These are phyloP conservation scores for Stichopus horrens DNA, from an alignment of 53 echinoderm and acorn worm genomes.

Conservation along the genomic window DNA sequence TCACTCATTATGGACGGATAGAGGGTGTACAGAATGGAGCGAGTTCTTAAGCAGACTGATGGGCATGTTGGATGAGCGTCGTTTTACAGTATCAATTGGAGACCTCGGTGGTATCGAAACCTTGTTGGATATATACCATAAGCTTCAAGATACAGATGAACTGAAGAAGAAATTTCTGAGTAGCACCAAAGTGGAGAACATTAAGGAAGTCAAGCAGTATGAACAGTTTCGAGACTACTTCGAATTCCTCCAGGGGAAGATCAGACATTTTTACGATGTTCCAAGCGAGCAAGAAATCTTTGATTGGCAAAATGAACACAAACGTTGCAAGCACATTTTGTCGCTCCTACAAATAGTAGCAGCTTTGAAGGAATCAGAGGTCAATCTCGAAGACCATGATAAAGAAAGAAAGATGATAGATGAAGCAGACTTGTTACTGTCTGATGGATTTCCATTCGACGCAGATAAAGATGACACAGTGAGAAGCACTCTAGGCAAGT, in stretches of 20 bases:
- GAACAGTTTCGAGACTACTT: neutral
- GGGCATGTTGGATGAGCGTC: neutral
- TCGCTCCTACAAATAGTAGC: neutral
- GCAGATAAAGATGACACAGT: conserved; percentile 25
- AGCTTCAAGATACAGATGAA: neutral
- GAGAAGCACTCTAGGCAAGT: neutral
- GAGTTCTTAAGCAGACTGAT: neutral
- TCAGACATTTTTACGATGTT: neutral
- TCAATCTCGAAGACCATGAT: neutral
- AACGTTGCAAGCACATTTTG: conserved; percentile 38
- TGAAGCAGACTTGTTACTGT: conserved; percentile 37
- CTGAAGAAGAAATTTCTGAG: neutral
- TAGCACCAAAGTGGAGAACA: too few relatives aligned
- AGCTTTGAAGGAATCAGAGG: neutral
- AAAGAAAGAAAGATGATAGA: neutral
- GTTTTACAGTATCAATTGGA: neutral
- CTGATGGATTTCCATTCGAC: conserved; percentile 21
- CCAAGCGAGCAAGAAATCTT: conserved; percentile 59
- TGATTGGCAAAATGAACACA: conserved; percentile 56
- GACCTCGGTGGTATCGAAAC: neutral
- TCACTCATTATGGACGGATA: too few relatives aligned
- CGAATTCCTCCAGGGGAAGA: neutral
- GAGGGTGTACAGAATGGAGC: neutral
- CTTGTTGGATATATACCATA: neutral
- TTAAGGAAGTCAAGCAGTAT: neutral